Base-by-base conservation (phyloP, 2,113 vertebrate genomes). In the Psilopsiagon aymara region DNA sequence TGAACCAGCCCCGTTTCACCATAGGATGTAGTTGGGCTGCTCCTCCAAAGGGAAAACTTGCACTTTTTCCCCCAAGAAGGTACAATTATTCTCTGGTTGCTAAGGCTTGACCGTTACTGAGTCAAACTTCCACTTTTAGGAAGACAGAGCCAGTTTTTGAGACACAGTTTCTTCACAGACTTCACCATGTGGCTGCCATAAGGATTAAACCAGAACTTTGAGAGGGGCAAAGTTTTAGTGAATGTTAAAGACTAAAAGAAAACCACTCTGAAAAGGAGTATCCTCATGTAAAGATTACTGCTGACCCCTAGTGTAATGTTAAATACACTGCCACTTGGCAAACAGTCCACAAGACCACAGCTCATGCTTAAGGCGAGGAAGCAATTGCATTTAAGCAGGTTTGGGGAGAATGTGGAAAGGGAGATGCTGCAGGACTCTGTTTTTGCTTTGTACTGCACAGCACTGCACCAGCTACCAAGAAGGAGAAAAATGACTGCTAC, bases 251-350 rank as follows among this genome's bases (percentile, higher is more conserved):
- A 20, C 68, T 9, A 9, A 43, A 82, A 29, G 9, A 27, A 74
- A 85, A 28, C 6, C 4, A 21, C 20, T 63, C 52, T 7, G 17
- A 39, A 47, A 29, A 10, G 3, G 24, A 71, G 16, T 1, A 86
- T 25, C 16, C 27, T 63, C 31, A 60, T 13, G 17, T 11, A 39
- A 63, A 62, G 91, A 27, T 25, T 14, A 47, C 89, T 95, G 20
- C 80, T 94, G 97, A 96, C 94, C 93, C 64, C 97, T 96, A 92
- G 96, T 27, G 96, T 85, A 43, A 79, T 1, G 13, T 5, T 15
- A 7, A 24, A 28, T 5, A 67, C 47, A 95, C 24, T 66, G 80
- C 84, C 67, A 29, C 80, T 39, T 6, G 9, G 18, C 67, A 74
- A 43, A 51, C 4, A 68, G 53, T 0, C 33, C 3, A 2, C 33